Evolutionary conservation across 2,888 invertebrate genomes (phyloP), one percentile per base, ranked within the genome.

Genomic region (Oxycera nigricornis): DNA sequence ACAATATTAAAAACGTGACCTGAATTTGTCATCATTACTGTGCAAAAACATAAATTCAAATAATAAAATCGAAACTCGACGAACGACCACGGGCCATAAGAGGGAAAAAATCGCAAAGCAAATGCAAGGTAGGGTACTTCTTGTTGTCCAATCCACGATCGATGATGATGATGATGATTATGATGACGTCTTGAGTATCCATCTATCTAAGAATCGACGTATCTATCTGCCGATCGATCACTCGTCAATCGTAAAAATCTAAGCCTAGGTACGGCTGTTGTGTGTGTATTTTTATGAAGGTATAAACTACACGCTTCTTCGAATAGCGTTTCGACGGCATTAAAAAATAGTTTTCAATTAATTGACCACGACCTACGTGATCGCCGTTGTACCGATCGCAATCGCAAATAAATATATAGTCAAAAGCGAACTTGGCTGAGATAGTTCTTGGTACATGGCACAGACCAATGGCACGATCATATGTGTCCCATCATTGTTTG

Each of bases 21-120:
- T 70, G 70, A 70, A 70, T 70, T 70, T 70, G 70, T 70, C 70
- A 70, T 70, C 70, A 70, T 70, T 70, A 70, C 70, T 70, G 30
- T 30, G 70, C 70, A 70, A 55, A 70, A 46, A 68, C 65, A 26
- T 2, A 68, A 65, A 65, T 61, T 55, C 65, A 65, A 65, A 65
- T 41, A 65, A 39, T 65, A 65, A 65, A 65, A 59, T 59, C 30
- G 59, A 59, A 65, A 65, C 20, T 39, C 65, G 30, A 62, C 28
- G 65, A 65, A 14, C 55, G 35, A 61, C 61, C 39, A 65, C 65
- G 17, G 31, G 20, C 20, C 9, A 62, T 35, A 20, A 41, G 7
- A 14, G n/a, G n/a, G 30, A 65, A 65, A 65, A 65, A 65, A 35
- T 65, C 24, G 65, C 65, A 39, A 55, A 41, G 65, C 41, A 39